A percentile compares a stretch with the other conserved stretches of the same genome.
phyloP scores from a whole-genome alignment of 2,113 vertebrate species.

The Odontesthes bonariensis region DNA sequence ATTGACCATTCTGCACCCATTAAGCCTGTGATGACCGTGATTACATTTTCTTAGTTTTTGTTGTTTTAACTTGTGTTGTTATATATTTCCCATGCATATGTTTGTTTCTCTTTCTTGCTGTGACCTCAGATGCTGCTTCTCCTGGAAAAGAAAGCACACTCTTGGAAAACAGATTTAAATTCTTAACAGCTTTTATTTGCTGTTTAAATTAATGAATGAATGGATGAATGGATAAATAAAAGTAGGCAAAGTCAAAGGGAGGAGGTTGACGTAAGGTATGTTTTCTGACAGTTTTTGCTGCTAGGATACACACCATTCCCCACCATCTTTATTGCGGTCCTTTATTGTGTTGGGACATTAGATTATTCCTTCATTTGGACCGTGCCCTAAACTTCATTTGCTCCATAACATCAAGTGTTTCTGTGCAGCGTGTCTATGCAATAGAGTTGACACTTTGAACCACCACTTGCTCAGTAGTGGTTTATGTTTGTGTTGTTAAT shows the following conservation, averaged over 20 bases:
- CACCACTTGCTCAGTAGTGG: conserved; percentile 53
- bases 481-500: conserved; percentile 68
- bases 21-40: no score
- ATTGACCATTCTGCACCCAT: no score
- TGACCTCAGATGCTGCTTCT: no score
- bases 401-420: conserved; percentile 32
- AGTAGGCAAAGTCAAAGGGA: neutral
- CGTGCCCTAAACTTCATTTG: conserved; percentile 44
- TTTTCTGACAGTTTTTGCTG: conserved; percentile 26
- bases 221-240: no score
- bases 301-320: conserved; percentile 11
- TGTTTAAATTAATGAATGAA: no score
- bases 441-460: conserved; percentile 20
- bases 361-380: conserved; percentile 52
- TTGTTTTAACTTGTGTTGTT: no score
- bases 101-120: no score
- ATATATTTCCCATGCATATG: no score
- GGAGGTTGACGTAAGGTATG: neutral
- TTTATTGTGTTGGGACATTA: conserved; percentile 46
- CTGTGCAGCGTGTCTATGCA: conserved; percentile 2
- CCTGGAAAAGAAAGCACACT: no score
- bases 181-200: no score
- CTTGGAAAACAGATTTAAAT: no score
- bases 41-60: no score
- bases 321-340: conserved; percentile 1